Conservation (phyloP, 2,797 vertebrate genomes). For the Sebastes hubbsi region DNA sequence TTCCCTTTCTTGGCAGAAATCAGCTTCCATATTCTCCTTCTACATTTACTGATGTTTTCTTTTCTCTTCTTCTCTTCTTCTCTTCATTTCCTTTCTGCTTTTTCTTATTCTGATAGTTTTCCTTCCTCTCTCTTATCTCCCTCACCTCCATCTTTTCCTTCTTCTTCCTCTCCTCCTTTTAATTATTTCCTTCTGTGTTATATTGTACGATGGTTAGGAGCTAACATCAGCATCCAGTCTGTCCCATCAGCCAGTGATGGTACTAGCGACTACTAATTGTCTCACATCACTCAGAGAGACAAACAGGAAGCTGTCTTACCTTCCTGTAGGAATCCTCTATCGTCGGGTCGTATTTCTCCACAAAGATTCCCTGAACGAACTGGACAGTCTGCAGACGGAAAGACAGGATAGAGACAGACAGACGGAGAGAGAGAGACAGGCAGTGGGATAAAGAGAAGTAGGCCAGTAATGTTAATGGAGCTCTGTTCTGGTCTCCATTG, state of each 20-base stretch:
- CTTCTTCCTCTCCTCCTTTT: background rate
- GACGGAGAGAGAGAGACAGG: background rate
- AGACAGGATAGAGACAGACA: background rate
- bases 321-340: conserved; percentile 99
- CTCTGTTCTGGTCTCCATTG: conserved; percentile 65
- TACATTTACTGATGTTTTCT: too few relatives aligned
- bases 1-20: too few relatives aligned
- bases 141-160: too few relatives aligned
- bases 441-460: conserved; percentile 41
- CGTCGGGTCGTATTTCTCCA: conserved; percentile 99
- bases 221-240: background rate
- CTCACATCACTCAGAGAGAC: background rate
- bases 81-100: too few relatives aligned
- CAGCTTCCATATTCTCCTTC: too few relatives aligned
- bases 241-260: background rate
- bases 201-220: too few relatives aligned
- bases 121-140: too few relatives aligned
- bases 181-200: too few relatives aligned
- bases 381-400: conserved; percentile 84
- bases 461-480: conserved; percentile 64
- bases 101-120: too few relatives aligned
- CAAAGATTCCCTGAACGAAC: conserved; percentile 99
- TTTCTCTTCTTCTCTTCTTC: fast-evolving
- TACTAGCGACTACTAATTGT: background rate
- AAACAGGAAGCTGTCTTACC: conserved; percentile 74